Evolutionary conservation across 2,888 invertebrate genomes (phyloP).

Genomic region (Clepsis dumicolana): DNA sequence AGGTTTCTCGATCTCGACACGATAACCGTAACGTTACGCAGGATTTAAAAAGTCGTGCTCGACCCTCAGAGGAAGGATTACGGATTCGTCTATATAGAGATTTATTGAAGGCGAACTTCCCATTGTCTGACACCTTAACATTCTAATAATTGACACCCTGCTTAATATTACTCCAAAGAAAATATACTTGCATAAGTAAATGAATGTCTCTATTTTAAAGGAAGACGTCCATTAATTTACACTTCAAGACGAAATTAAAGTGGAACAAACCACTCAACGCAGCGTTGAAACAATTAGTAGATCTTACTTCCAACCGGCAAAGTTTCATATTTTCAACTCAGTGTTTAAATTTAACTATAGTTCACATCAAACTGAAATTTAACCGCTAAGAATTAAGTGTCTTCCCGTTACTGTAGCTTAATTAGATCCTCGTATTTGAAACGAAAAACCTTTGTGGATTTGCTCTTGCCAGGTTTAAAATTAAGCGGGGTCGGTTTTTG

Average conservation of each 20-base stretch:
- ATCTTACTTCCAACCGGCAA: constrained; percentile 1
- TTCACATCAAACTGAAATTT: background rate
- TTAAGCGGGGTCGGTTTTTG: no score
- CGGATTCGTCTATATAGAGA: no score
- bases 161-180: no score
- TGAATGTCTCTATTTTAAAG: background rate
- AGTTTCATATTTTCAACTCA: background rate
- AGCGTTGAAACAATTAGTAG: constrained; percentile 1
- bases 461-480: no score
- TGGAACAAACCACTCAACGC: background rate
- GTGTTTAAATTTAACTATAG: background rate
- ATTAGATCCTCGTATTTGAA: background rate
- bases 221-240: background rate
- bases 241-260: background rate
- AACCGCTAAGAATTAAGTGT: constrained; percentile 1
- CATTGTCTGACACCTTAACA: no score
- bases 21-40: no score
- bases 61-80: no score
- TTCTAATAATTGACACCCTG: no score
- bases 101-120: no score
- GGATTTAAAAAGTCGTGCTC: no score
- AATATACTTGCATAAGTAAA: no score
- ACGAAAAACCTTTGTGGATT: background rate
- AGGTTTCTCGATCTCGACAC: no score
- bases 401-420: background rate